Conservation (phyloP, 2,113 vertebrate genomes). For the Erythrocercus mccallii region DNA sequence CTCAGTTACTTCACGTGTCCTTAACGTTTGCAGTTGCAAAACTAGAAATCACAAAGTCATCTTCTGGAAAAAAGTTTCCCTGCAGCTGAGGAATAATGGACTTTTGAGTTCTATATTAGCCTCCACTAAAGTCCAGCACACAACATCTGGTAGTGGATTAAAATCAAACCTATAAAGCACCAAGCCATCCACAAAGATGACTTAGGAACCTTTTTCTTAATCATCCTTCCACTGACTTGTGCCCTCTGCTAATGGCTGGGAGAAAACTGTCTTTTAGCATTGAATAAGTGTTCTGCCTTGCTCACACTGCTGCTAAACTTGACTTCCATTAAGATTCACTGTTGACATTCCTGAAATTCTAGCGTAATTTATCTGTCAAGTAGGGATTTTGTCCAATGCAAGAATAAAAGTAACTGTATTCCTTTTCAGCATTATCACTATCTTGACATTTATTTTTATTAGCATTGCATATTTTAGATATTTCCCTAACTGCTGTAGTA, state of each 20-base stretch:
- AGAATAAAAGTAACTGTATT: conserved; percentile 48
- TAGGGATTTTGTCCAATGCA: conserved; percentile 35
- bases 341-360: conserved; percentile 44
- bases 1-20: neutral
- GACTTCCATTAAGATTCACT: neutral
- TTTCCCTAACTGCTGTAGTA: neutral
- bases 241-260: neutral
- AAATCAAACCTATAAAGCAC: neutral
- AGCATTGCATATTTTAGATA: neutral
- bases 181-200: neutral
- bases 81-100: neutral
- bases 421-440: conserved; percentile 27
- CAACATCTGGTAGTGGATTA: neutral
- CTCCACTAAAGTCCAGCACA: neutral
- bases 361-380: conserved; percentile 31
- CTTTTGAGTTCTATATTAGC: neutral
- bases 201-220: neutral
- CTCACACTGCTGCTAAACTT: neutral
- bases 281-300: neutral
- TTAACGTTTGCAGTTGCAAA: neutral
- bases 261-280: neutral
- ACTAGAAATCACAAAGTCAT: neutral
- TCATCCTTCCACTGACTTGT: neutral
- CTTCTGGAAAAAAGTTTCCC: neutral
- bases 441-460: conserved; percentile 49